Base-by-base conservation (phyloP, 92 coral and sea anemone genomes). In the Anthopleura xanthogrammica region DNA sequence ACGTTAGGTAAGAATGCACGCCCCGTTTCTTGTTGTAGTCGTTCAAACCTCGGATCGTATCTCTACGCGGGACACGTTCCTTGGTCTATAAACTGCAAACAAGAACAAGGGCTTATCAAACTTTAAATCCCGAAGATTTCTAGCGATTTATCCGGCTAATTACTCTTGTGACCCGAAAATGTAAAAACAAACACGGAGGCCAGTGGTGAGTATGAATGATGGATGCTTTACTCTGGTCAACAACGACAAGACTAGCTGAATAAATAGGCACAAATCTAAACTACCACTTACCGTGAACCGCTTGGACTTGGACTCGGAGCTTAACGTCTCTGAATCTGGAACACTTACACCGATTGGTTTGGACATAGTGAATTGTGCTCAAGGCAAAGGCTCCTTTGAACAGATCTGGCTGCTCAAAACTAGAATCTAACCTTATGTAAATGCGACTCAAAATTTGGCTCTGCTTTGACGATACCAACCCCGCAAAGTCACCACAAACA, bases 291-390 rank as follows among this genome's bases (percentile, higher is more conserved):
- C 99, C 93, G 99, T 97, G 82, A 97, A 97, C 66, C 97, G 97
- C 85, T 97, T 97, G 57, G 99, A 97, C 89, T 97, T 97, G 9
- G 84, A 81, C 86, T 97, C 99, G 19, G 99, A 97, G 79, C 98
- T 97, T 75, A 96, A 84, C 12, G 99, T 97, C 88, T 97, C 99
- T 72, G 99, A 97, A 85, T 94, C 98, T 81, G 99, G 99, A 39
- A 97, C 99, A 80, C 95, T 88, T 68, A 97, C 98, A 56, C 98
- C 99, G 72, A 94, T 94, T 85, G 90, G 94, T 82, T 85, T 83
- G 77, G 94, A 90, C 94, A 90, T 90, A 60, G 58, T 89, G 60
- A 65, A 4, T 68, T 77, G 72, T 40, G 79, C 46, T 81, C 42
- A 77, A 58, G 81, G 77, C 60, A 52, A 65, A 75, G 76, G 55